A percentile compares a stretch with the other conserved stretches of the same genome.
phyloP scores from a whole-genome alignment of 1,140 invertebrate species.

The Yoshiicerus persimilis region DNA sequence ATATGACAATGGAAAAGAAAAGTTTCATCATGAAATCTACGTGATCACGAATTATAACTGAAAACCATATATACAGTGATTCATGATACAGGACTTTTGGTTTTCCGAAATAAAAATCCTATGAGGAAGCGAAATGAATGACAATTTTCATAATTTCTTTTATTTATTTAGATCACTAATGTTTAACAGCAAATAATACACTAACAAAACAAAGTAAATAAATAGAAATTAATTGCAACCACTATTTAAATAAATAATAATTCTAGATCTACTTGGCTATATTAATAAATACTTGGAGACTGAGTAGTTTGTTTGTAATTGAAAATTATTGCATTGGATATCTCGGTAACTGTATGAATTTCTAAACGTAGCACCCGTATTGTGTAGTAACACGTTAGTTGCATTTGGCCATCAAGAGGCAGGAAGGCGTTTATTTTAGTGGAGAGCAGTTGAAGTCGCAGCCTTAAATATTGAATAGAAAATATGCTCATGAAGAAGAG shows the following conservation, averaged over 20 bases:
- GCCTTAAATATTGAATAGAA: not conserved
- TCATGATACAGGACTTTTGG: not conserved
- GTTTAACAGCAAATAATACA: not conserved
- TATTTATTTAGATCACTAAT: not conserved
- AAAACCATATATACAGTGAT: not conserved
- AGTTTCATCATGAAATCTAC: not conserved
- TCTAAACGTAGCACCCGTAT: not conserved
- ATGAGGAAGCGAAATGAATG: not conserved
- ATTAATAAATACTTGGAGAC: not conserved
- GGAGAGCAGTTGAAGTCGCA: not conserved
- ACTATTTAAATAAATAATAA: not conserved
- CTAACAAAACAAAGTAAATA: not conserved
- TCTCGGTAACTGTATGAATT: not conserved
- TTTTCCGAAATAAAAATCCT: not conserved
- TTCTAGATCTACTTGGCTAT: not conserved
- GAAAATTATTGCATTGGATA: not conserved
- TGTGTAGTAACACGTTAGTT: not conserved
- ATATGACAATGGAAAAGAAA: not conserved
- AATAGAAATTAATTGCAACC: not conserved
- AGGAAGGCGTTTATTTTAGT: not conserved
- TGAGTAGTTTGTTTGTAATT: not conserved
- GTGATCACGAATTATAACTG: not conserved
- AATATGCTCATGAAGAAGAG: not conserved
- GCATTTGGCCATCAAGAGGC: not conserved
- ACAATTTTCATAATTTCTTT: not conserved